Percentiles rank a stretch among this genome's conserved stretches.
Conservation (phyloP, 1,140 invertebrate species). For the Meloidogyne hapla region DNA sequence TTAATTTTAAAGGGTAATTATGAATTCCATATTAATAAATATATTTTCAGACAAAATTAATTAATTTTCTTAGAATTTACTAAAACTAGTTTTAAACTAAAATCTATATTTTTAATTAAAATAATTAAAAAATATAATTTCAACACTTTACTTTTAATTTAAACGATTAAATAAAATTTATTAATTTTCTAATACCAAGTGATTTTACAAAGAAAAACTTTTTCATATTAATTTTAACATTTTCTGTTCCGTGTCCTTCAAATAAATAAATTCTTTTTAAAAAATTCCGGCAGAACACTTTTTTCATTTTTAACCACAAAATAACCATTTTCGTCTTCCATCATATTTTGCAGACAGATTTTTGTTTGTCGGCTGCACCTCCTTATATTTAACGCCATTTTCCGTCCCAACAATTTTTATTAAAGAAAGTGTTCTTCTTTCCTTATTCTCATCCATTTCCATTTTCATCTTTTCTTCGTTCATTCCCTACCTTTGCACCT, state of each 20-base stretch:
- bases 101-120: too few relatives aligned
- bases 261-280: background rate
- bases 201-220: too few relatives aligned
- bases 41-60: too few relatives aligned
- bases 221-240: conserved; percentile 1
- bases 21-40: too few relatives aligned
- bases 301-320: background rate
- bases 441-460: background rate
- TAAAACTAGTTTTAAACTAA: too few relatives aligned
- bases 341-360: background rate
- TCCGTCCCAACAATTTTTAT: background rate
- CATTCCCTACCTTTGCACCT: background rate
- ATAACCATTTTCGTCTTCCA: background rate
- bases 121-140: too few relatives aligned
- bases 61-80: too few relatives aligned
- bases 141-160: too few relatives aligned
- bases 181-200: too few relatives aligned
- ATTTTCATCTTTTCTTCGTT: background rate
- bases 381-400: too few relatives aligned
- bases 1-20: too few relatives aligned
- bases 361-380: background rate
- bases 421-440: background rate
- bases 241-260: background rate
- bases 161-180: too few relatives aligned
- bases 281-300: background rate